These are phyloP conservation scores for Zeugodacus cucurbitae DNA, from an alignment of 1,140 invertebrate genomes.

Conservation along the genomic window DNA sequence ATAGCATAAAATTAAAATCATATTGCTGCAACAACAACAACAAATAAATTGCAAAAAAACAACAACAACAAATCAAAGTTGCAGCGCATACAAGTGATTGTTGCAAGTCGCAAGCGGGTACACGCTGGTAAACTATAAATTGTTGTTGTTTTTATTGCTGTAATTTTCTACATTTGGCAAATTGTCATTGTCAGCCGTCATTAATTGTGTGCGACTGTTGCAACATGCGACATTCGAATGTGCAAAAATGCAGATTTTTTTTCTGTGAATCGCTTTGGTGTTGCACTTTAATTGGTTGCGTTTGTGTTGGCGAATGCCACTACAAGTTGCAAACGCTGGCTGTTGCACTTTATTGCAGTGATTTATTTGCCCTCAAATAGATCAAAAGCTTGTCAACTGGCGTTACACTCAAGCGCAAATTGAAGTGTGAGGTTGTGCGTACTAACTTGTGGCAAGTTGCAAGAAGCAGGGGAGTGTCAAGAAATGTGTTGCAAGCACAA, in stretches of 20 bases:
- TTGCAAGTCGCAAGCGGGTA: neutral
- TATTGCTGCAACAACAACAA: neutral
- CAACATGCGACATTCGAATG: neutral
- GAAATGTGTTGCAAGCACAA: too few species aligned
- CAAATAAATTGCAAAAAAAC: neutral
- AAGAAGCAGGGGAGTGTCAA: neutral
- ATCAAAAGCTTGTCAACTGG: conserved; percentile 19
- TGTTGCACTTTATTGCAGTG: neutral
- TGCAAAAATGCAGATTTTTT: neutral
- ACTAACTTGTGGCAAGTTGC: neutral
- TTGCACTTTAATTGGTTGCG: conserved; percentile 11
- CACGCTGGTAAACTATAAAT: neutral
- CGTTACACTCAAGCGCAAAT: neutral
- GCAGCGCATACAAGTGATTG: neutral
- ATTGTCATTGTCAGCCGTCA: conserved; percentile 36
- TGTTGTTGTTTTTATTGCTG: neutral
- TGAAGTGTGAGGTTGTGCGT: neutral
- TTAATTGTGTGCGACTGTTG: conserved; percentile 33
- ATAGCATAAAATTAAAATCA: conserved; percentile 38
- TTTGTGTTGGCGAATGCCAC: neutral
- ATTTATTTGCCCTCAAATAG: neutral
- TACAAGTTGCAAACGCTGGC: neutral
- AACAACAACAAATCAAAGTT: neutral
- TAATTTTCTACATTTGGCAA: conserved; percentile 21
- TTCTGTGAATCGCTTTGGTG: neutral